A percentile compares a stretch with the other conserved stretches of the same genome.
Conservation (phyloP, 2,113 vertebrate species). For the Colistium nudipinnis region DNA sequence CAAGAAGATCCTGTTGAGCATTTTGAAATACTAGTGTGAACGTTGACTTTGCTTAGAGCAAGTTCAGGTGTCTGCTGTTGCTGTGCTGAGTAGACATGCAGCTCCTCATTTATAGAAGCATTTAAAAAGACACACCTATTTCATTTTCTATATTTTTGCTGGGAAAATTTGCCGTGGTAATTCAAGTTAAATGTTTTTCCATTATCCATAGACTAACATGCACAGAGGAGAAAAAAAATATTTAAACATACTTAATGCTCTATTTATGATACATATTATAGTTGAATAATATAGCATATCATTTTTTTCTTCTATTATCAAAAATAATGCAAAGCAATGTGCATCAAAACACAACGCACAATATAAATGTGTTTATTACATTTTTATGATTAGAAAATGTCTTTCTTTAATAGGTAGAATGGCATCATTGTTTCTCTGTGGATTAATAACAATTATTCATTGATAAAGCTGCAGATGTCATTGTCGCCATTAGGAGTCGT, state of each 20-base stretch:
- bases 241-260: too few species aligned
- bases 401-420: too few species aligned
- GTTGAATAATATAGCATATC: too few species aligned
- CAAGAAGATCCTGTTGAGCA: slow-evolving; percentile 37
- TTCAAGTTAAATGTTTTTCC: too few species aligned
- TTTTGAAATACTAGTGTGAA: not conserved
- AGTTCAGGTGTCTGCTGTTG: not conserved
- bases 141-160: slow-evolving; percentile 18
- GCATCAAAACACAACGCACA: not conserved
- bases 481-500: not conserved
- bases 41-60: not conserved
- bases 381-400: not conserved
- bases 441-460: not conserved
- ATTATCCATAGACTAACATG: not conserved
- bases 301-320: not conserved
- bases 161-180: not conserved
- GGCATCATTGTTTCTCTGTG: not conserved
- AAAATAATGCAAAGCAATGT: not conserved
- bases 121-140: slow-evolving; percentile 6
- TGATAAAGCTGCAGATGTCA: not conserved
- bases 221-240: not conserved
- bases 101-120: slow-evolving; percentile 19
- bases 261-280: too few species aligned
- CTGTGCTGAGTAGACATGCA: slow-evolving; percentile 13
- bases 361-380: not conserved